Base-by-base conservation (phyloP, 2,113 vertebrate species). In the Lophura nycthemera region DNA sequence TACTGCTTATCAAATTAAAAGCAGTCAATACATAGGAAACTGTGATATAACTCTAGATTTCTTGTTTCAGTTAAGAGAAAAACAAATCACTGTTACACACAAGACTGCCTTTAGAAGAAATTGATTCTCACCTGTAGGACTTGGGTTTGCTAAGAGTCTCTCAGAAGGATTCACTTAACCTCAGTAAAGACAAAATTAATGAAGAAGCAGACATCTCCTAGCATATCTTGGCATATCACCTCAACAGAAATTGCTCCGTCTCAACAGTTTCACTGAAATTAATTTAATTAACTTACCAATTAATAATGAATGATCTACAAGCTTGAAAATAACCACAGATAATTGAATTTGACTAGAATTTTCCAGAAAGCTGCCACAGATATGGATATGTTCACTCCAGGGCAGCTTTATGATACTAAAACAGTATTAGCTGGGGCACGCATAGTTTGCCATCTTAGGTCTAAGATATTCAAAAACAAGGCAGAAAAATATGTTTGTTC, bases 221-320 rank as follows among this genome's bases (percentile, higher is more conserved):
- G 75, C 47, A 71, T 87, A 83, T 89, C 81, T 78, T 89, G 74
- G 67, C 81, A 77, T 80, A 92, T 95, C 78, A 92, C 65, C 72
- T 83, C 75, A 81, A 95, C 43, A 90, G 52, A 65, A 87, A 83
- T 86, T 7, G 0, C 69, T 95, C 64, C 74, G 47, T 86, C 89
- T 91, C 85, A 80, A 91, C 43, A 71, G 91, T 96, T 89, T 81
- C 64, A 89, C 79, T 81, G 60, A 93, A 95, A 95, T 95, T 95
- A 95, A 92, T 95, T 93, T 95, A 91, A 96, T 96, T 96, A 96
- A 95, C 64, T 88, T 69, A 91, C 65, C 65, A 67, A 92, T 96
- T 96, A 96, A 96, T 92, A 96, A 95, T 93, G 67, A 94, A 92
- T 93, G 65, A 88, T 89, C 61, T 95, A 90, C 93, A 96, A 92